Evolutionary conservation across 92 coral and sea anemone genomes (phyloP), one percentile per base, ranked within the genome.

Genomic region (Actinostola sp.): DNA sequence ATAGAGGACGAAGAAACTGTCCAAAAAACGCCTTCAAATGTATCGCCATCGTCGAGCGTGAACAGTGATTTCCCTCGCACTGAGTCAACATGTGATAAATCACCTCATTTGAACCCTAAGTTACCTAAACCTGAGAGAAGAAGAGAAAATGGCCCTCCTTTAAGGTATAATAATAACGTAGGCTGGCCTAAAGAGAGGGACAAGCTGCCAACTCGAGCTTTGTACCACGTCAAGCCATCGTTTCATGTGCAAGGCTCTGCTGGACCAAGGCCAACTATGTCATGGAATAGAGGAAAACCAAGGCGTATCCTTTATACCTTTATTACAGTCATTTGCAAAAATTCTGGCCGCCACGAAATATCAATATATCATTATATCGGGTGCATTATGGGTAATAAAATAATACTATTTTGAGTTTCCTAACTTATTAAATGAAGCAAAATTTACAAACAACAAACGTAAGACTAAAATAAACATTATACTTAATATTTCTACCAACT

Each of bases 1-100:
- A 94, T 94, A 39, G 88, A 88, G 75, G 97, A 91, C 45, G 88
- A 82, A 20, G 84, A 87, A 66, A 52, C 58, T 26, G 23, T 55
- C 10, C 61, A 61, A 32, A 60, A 73, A 73, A 61, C 24, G 6
- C 33, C 63, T 1, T n/a, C 43, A 7, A 57, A 53, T 16, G 30
- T 19, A n/a, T 35, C 57, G 8, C 48, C 74, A 9, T 56, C 50
- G 19, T 56, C 57, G n/a, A 20, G 20, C 41, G 62, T 33, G 23
- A 13, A 50, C 49, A 28, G 46, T 31, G 62, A 68, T 68, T 68
- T 68, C 20, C 31, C 62, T 17, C 74, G 50, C 16, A 15, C 17
- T 35, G 42, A 21, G 13, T 23, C 48, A 23, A 39, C 13, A 7
- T 38, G 49, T 11, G 66, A 60, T 16, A 71, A 38, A 9, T 1